These are phyloP conservation scores for Gryllus longicercus DNA, from an alignment of 2,888 invertebrate genomes.

Conservation along the genomic window DNA sequence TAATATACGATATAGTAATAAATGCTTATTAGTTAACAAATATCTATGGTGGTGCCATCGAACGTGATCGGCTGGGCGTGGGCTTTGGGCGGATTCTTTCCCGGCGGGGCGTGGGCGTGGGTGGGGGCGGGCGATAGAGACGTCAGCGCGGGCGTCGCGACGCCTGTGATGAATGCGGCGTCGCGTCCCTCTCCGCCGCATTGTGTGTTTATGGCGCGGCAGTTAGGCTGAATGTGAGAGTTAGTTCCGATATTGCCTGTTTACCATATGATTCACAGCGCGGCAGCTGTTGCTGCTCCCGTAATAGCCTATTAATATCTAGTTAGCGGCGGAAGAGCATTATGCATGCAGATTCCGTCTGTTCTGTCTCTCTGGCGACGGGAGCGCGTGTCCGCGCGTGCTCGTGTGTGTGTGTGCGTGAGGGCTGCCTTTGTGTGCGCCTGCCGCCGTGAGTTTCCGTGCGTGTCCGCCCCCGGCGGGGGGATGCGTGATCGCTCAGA, in stretches of 20 bases:
- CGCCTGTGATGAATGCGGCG: neutral
- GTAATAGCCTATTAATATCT: slow-evolving; percentile 5
- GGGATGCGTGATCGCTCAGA: too few species aligned
- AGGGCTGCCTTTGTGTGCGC: too few species aligned
- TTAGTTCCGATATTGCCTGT: slow-evolving; percentile 23
- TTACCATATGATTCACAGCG: slow-evolving; percentile 22
- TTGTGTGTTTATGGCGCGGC: slow-evolving; percentile 3
- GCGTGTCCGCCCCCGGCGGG: too few species aligned
- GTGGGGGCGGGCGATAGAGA: neutral
- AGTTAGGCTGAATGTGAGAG: slow-evolving; percentile 19
- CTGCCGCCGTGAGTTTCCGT: too few species aligned
- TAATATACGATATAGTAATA: too few species aligned
- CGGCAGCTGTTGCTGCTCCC: neutral
- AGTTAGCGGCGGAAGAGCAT: slow-evolving; percentile 5
- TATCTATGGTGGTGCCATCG: too few species aligned
- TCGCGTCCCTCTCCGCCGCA: neutral
- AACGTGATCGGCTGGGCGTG: too few species aligned
- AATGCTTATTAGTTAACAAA: too few species aligned
- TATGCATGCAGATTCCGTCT: slow-evolving; percentile 10
- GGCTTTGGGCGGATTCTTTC: too few species aligned
- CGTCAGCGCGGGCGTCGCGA: neutral
- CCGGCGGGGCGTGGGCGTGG: neutral
- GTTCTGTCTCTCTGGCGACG: neutral
- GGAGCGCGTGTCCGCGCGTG: neutral
- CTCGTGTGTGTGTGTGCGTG: neutral